Evolutionary conservation across 2,797 vertebrate genomes (phyloP).

Genomic region (Coluber constrictor): DNA sequence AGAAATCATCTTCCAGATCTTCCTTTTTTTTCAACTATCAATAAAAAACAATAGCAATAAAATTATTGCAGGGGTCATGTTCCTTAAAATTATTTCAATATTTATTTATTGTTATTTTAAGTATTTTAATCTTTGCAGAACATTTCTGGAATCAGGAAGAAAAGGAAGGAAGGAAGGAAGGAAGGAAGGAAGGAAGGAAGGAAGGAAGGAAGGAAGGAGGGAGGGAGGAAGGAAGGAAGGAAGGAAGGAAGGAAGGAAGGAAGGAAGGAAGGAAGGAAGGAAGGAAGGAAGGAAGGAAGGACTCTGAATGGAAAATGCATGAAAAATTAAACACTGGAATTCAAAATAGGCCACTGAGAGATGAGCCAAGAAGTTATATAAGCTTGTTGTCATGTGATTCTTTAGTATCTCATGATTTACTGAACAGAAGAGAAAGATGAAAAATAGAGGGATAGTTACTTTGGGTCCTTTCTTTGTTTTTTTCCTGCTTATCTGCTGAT

Average conservation of each 20-base stretch:
- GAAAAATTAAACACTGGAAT: neutral
- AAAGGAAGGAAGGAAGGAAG: too few species aligned
- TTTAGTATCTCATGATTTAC: neutral
- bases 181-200: too few species aligned
- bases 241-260: too few species aligned
- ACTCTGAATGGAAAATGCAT: neutral
- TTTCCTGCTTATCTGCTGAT: neutral
- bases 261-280: too few species aligned
- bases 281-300: neutral
- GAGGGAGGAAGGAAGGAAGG: too few species aligned
- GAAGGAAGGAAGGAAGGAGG: too few species aligned
- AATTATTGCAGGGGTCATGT: too few species aligned
- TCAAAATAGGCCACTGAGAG: neutral
- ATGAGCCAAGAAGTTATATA: neutral
- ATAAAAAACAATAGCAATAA: constrained; percentile 19
- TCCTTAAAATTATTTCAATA: neutral
- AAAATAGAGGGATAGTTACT: neutral
- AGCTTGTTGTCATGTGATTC: neutral
- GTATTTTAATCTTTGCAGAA: neutral
- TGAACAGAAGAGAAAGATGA: neutral
- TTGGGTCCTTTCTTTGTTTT: neutral
- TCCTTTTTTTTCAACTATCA: constrained; percentile 63
- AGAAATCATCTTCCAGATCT: constrained; percentile 74
- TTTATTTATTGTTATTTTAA: neutral
- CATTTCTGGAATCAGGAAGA: neutral